Percentiles rank a stretch among this genome's conserved stretches.
Evolutionary conservation across 2,797 vertebrate genomes (phyloP).

Genomic region (Chanos chanos): DNA sequence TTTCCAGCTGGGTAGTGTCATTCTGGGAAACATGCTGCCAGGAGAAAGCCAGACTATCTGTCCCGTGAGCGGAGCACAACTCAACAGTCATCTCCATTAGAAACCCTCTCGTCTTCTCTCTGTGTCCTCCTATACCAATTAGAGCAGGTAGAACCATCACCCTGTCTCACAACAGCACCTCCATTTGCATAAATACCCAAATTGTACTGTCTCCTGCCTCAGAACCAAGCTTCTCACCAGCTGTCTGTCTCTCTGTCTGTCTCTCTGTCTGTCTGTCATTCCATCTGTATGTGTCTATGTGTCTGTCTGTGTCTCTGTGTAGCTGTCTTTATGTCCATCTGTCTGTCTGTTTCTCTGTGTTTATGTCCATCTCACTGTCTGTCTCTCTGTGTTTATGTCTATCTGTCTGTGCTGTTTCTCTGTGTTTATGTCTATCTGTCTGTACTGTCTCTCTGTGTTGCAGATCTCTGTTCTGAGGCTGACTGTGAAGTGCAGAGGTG

Average conservation of each 20-base stretch:
- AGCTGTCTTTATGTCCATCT: background rate
- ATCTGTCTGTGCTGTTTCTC: too few relatives aligned
- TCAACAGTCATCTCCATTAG: conserved; percentile 36
- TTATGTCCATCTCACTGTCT: too few relatives aligned
- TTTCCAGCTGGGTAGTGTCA: too few relatives aligned
- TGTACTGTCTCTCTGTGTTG: too few relatives aligned
- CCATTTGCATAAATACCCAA: too few relatives aligned
- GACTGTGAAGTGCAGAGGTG: background rate
- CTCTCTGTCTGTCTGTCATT: background rate
- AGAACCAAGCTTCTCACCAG: background rate
- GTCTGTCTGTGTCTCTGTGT: background rate
- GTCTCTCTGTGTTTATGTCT: too few relatives aligned
- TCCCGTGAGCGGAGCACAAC: conserved; percentile 40
- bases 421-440: too few relatives aligned
- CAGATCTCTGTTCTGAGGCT: background rate
- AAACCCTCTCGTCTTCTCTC: background rate
- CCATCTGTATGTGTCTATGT: background rate
- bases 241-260: background rate
- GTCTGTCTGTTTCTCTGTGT: background rate
- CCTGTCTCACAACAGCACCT: background rate
- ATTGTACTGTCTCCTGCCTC: too few relatives aligned
- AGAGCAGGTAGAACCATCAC: conserved; percentile 22
- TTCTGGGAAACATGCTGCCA: too few relatives aligned
- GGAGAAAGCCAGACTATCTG: conserved; percentile 50
- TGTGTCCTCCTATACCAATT: background rate